Base-by-base conservation (phyloP, 1,140 invertebrate genomes). In the Zaprionus africanus region DNA sequence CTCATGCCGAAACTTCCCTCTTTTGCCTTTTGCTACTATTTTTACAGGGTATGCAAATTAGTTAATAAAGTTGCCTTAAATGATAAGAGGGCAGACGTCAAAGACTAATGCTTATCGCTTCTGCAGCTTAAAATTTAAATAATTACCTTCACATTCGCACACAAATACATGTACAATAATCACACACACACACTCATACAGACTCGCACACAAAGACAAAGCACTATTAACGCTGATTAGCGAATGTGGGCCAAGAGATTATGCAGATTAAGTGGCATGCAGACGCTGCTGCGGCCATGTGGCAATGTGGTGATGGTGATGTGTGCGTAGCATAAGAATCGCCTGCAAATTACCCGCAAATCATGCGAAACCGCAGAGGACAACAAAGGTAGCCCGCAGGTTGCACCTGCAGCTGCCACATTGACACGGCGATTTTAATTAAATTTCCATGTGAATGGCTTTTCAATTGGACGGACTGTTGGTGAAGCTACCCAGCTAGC, bases 161-260 rank as follows among this genome's bases (percentile, higher is more conserved):
- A 65, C 24, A 31, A 66, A 64, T 49, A 54, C 53, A 56, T 36
- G 56, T 64, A 67, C 22, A 22, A 22, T 22, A 22, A 22, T 22
- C 22, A 22, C 26, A 71, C 24, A 70, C 26, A 70, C 15, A 31
- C 7, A 17, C 38, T 5, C 9, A 61, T 24, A 22, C 4, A 13
- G 3, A 28, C 15, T 4, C 34, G 12, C 46, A 38, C 51, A 59
- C 31, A 34, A 24, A 64, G 54, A 64, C 69, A 74, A 66, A 76
- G 78, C 71, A 75, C 57, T 84, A 74, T 81, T 85, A 79, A 69
- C 46, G 79, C 63, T 81, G 85, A 88, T 88, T 88, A 88, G 69
- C 63, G 60, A 71, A 88, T 76, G 65, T 78, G 85, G 85, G 82
- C 69, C 78, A 79, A 73, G 69, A 82, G 85, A 88, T 88, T 88